phyloP scores from a whole-genome alignment of 2,888 invertebrate genomes.

The Nemurella pictetii region DNA sequence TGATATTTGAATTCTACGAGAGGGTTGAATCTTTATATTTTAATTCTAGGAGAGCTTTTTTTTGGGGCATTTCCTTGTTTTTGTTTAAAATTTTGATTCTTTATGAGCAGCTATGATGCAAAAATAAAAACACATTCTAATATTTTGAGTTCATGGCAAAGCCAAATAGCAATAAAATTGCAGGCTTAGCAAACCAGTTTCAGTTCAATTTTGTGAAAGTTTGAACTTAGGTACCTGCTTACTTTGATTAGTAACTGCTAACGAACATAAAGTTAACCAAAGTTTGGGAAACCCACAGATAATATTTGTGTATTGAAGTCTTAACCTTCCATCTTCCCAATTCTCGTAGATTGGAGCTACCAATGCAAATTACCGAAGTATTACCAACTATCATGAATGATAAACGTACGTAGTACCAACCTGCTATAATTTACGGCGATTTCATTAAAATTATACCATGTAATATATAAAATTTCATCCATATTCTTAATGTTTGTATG shows the following conservation, averaged over 20 bases:
- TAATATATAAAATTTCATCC: neutral
- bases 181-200: neutral
- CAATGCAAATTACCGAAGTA: neutral
- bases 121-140: too few species aligned
- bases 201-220: neutral
- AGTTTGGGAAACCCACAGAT: neutral
- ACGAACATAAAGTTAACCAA: neutral
- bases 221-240: too few species aligned
- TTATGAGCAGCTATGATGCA: too few species aligned
- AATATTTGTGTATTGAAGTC: neutral
- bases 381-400: neutral
- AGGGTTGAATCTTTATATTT: neutral
- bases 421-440: neutral
- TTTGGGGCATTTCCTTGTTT: neutral
- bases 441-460: neutral
- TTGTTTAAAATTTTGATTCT: neutral
- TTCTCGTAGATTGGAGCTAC: too few species aligned
- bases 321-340: too few species aligned
- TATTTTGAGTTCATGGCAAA: too few species aligned
- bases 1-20: neutral
- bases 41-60: neutral
- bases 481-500: neutral
- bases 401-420: too few species aligned
- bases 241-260: neutral
- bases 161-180: neutral